Evolutionary conservation across 2,797 vertebrate species (phyloP).

Genomic region (Pteronotus mesoamericanus): DNA sequence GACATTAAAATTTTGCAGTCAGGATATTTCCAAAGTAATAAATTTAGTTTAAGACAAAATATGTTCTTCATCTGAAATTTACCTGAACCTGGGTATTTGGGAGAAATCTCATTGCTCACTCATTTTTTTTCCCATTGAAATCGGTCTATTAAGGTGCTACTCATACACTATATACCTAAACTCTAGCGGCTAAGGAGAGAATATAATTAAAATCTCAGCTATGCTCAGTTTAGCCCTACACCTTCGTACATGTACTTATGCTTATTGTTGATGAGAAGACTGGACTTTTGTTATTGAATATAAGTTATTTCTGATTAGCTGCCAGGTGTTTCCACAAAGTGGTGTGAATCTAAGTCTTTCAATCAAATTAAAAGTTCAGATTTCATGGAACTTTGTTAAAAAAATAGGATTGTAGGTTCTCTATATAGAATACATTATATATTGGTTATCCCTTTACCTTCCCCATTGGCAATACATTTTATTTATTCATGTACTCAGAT

Average conservation of each 20-base stretch:
- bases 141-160: background rate
- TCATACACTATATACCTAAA: background rate
- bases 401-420: background rate
- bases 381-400: background rate
- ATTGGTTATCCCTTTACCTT: background rate
- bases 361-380: background rate
- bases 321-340: background rate
- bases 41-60: constrained; percentile 39
- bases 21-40: constrained; percentile 49
- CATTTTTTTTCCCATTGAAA: background rate
- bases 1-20: constrained; percentile 72
- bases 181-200: background rate
- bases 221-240: background rate
- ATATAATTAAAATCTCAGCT: background rate
- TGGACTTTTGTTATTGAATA: background rate
- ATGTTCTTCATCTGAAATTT: constrained; percentile 27
- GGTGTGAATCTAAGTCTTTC: background rate
- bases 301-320: constrained; percentile 1
- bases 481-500: background rate
- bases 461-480: background rate
- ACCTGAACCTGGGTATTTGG: background rate
- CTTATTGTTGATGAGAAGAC: background rate
- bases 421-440: background rate
- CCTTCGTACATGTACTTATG: background rate
- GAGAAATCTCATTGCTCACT: background rate